A percentile compares a stretch with the other conserved stretches of the same genome.
Evolutionary conservation across 2,888 invertebrate genomes (phyloP).

Genomic region (Merodon equestris): DNA sequence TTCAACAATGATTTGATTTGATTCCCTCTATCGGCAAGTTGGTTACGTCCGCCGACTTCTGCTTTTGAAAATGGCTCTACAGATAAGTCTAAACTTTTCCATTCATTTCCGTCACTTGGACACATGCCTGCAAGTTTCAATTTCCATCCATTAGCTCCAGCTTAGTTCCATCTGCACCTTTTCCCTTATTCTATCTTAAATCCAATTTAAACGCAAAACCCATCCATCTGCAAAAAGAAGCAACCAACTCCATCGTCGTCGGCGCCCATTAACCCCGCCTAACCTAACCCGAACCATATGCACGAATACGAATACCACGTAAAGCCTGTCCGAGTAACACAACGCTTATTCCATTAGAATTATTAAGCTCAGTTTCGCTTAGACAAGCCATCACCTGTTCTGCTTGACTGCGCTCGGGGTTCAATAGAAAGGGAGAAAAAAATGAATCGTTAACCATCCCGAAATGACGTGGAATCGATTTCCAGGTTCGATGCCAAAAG

Average conservation of each 20-base stretch:
- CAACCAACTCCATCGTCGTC: neutral
- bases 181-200: neutral
- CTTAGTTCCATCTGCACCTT: neutral
- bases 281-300: neutral
- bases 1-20: no score
- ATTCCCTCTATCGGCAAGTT: no score
- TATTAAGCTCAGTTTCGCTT: conserved; percentile 63
- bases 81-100: no score
- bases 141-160: no score
- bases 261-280: neutral
- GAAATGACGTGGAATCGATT: conserved; percentile 56
- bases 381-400: conserved; percentile 59
- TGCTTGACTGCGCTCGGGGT: conserved; percentile 39
- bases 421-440: conserved; percentile 11
- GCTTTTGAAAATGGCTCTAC: no score
- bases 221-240: neutral
- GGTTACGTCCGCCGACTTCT: no score
- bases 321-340: conserved; percentile 19
- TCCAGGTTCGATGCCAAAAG: conserved; percentile 43
- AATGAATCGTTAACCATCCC: conserved; percentile 38
- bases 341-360: conserved; percentile 59
- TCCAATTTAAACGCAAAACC: conserved; percentile 6
- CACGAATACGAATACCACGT: neutral
- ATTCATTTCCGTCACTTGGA: no score
- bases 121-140: no score